Evolutionary conservation across 2,888 invertebrate species (phyloP).

Genomic region (Drosophila koepferae): DNA sequence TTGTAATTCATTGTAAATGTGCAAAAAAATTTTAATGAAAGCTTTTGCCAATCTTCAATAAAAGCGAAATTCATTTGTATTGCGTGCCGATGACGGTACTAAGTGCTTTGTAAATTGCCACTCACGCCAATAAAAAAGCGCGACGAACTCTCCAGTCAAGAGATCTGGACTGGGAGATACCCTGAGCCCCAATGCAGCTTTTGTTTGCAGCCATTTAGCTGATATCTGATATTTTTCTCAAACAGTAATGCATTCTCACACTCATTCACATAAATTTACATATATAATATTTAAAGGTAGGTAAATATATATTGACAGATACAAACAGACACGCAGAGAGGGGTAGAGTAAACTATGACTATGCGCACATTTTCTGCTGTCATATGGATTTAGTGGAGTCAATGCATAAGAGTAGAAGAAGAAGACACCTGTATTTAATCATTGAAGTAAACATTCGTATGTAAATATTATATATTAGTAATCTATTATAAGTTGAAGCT

Average conservation of each 20-base stretch:
- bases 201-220: not conserved
- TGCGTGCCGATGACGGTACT: conserved; percentile 15
- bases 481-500: too few species aligned
- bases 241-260: not conserved
- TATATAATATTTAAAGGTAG: not conserved
- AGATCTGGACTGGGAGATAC: not conserved
- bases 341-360: too few species aligned
- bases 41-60: conserved; percentile 27
- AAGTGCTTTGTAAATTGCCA: conserved; percentile 24
- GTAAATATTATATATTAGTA: too few species aligned
- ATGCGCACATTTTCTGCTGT: too few species aligned
- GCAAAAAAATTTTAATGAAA: conserved; percentile 39
- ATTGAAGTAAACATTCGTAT: too few species aligned
- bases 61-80: conserved; percentile 32
- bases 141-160: not conserved
- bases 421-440: too few species aligned
- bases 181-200: not conserved
- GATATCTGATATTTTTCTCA: not conserved
- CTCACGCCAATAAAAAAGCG: not conserved
- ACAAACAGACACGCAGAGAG: too few species aligned
- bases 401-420: too few species aligned
- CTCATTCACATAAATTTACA: not conserved
- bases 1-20: conserved; percentile 50
- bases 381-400: too few species aligned
- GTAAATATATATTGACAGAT: too few species aligned